Evolutionary conservation across 2,797 vertebrate genomes (phyloP).

Genomic region (Spondyliosoma cantharus): DNA sequence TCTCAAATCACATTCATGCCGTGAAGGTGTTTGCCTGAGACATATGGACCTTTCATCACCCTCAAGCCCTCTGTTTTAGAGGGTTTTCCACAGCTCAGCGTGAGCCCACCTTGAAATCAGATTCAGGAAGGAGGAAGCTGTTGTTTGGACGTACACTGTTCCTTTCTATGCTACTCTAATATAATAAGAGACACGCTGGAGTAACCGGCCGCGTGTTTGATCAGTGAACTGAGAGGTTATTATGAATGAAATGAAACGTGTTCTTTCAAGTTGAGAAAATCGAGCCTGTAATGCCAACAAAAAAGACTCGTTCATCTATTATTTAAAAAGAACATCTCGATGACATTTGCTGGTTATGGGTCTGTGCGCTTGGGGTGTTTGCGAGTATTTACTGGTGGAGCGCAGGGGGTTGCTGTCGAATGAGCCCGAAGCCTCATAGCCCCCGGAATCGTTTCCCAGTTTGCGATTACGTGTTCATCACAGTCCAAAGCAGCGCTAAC

Average conservation of each 20-base stretch:
- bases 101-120: constrained; percentile 53
- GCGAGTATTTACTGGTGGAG: constrained; percentile 18
- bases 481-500: constrained; percentile 53
- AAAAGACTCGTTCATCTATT: constrained; percentile 47
- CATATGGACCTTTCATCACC: constrained; percentile 71
- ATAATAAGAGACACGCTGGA: constrained; percentile 5
- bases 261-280: constrained; percentile 12
- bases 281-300: constrained; percentile 18
- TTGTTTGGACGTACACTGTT: constrained; percentile 2
- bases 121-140: constrained; percentile 27
- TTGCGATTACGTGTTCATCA: constrained; percentile 62
- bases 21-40: constrained; percentile 61
- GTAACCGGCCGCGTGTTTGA: constrained; percentile 24
- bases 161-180: constrained; percentile 12
- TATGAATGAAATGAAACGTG: constrained; percentile 28
- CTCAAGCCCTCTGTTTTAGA: constrained; percentile 35
- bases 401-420: constrained; percentile 23
- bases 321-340: constrained; percentile 58
- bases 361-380: constrained; percentile 2
- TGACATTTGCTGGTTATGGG: constrained; percentile 63
- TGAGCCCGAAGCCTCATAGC: constrained; percentile 41
- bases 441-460: constrained; percentile 44
- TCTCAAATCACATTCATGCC: constrained; percentile 27
- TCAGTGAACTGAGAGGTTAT: constrained; percentile 34
- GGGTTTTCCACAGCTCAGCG: constrained; percentile 41